Base-by-base conservation (phyloP, 2,797 vertebrate species). In the Lagodon rhomboides region DNA sequence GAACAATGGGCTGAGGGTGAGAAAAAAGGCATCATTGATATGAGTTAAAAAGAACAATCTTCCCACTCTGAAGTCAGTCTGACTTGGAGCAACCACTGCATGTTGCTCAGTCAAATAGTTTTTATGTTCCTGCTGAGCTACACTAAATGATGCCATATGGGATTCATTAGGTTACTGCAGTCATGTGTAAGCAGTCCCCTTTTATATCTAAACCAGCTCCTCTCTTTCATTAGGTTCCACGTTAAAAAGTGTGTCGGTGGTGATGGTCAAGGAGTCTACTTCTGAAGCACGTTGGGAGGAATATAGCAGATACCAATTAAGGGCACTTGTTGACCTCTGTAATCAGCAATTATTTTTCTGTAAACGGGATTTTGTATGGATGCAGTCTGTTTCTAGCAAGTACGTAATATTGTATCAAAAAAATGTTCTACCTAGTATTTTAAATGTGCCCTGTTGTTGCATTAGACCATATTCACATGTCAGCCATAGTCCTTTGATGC, bases 91-190 rank as follows among this genome's bases (percentile, higher is more conserved):
- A 27, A 20, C 50, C 11, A 51, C 65, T 58, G 49, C 6, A 13
- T 16, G 4, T 55, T 64, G 13, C 53, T 44, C 5, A 50, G 55
- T 55, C 49, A 25, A 16, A 18, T 10, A 20, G 20, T 47, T 77
- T 75, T 12, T 30, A 15, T 67, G 23, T 2, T 82, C 43, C 46
- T 50, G 68, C 77, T 77, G 41, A 75, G 73, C 79, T 46, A 15
- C 47, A 20, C 53, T 72, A 60, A 86, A 60, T 54, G 41, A 62
- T 22, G 56, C 47, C 86, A 83, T 55, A 53, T 81, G 83, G 80
- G 67, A 63, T 75, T 54, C 65, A 79, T 75, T 62, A 55, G 76
- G 27, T 64, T 80, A 60, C 79, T 77, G 71, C 49, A 20, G 65
- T 67, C 73, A 4, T 7, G 64, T 71, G 44, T 64, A 51, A 71